phyloP scores from a whole-genome alignment of 2,888 invertebrate species.

The Podabrus alpinus region DNA sequence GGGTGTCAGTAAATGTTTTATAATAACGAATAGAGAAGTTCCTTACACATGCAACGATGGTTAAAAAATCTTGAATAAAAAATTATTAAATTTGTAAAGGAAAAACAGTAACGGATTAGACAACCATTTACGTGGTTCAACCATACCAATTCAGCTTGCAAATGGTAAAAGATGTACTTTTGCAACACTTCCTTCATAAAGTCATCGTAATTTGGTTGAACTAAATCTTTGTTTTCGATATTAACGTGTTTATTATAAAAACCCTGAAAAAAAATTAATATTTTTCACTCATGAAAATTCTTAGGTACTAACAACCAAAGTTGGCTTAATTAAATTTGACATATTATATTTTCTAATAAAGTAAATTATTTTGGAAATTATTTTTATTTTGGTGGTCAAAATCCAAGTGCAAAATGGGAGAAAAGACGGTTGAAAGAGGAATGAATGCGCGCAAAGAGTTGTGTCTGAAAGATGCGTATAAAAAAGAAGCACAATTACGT shows the following conservation, averaged over 20 bases:
- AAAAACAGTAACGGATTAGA: neutral
- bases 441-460: slow-evolving; percentile 19
- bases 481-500: slow-evolving; percentile 48
- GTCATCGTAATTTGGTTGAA: slow-evolving; percentile 36
- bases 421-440: slow-evolving; percentile 5
- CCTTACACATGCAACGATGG: neutral
- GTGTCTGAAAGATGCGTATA: slow-evolving; percentile 37
- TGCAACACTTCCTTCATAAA: slow-evolving; percentile 42
- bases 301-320: neutral
- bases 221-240: slow-evolving; percentile 36
- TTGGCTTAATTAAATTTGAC: neutral
- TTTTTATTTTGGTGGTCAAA: neutral
- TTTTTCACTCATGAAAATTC: neutral
- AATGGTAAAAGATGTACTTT: slow-evolving; percentile 41
- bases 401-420: slow-evolving; percentile 13
- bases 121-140: slow-evolving; percentile 35
- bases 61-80: neutral
- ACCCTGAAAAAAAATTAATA: slow-evolving; percentile 28
- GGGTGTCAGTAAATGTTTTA: neutral
- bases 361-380: neutral
- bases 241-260: slow-evolving; percentile 40
- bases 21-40: neutral
- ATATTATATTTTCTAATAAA: neutral
- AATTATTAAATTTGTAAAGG: neutral
- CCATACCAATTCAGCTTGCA: slow-evolving; percentile 46